A percentile compares a stretch with the other conserved stretches of the same genome.
These are phyloP conservation scores for Anarhynchus alexandrinus DNA, from an alignment of 2,113 vertebrate genomes.

Conservation along the genomic window DNA sequence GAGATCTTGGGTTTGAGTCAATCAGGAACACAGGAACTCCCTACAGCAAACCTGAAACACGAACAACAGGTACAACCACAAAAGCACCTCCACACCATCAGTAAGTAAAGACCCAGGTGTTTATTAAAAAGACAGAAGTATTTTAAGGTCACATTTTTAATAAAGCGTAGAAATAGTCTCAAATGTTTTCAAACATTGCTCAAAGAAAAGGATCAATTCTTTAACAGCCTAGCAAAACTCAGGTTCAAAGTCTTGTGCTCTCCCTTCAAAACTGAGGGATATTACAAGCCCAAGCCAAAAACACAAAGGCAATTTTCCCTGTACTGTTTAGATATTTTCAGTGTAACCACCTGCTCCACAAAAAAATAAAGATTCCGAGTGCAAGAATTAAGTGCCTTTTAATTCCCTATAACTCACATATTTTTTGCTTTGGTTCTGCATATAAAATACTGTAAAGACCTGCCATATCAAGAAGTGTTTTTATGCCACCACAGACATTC, in stretches of 20 bases:
- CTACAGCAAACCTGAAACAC: neutral
- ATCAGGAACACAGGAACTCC: neutral
- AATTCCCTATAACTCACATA: neutral
- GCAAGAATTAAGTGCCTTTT: neutral
- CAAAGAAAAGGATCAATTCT: neutral
- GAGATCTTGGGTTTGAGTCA: neutral
- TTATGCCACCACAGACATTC: neutral
- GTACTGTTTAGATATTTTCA: neutral
- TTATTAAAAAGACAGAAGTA: neutral
- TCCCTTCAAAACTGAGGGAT: neutral
- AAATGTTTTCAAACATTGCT: neutral
- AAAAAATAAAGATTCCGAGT: neutral
- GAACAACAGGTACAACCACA: neutral
- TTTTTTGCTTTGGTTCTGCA: neutral
- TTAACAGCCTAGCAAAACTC: neutral
- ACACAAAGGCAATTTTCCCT: neutral
- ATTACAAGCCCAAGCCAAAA: neutral
- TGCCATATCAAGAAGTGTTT: neutral
- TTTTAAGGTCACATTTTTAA: neutral
- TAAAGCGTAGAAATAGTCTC: neutral
- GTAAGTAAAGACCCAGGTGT: neutral
- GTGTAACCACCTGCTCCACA: neutral
- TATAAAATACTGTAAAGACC: neutral
- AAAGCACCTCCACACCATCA: neutral
- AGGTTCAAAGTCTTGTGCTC: neutral